Percentiles rank a stretch among this genome's conserved stretches.
These are phyloP conservation scores for Drosophila antonietae DNA, from an alignment of 2,888 invertebrate species.

Conservation along the genomic window DNA sequence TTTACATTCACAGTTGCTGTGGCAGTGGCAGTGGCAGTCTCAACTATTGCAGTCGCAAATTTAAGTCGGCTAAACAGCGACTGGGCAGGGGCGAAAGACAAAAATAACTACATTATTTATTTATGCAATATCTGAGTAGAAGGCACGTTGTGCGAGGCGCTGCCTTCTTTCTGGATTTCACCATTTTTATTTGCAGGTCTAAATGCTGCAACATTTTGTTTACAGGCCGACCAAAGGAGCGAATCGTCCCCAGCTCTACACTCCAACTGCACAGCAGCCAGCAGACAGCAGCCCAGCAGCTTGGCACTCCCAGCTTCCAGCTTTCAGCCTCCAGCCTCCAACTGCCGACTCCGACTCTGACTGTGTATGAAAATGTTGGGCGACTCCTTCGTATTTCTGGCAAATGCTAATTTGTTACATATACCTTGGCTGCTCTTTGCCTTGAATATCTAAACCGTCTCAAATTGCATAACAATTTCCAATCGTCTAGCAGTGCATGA, in stretches of 20 bases:
- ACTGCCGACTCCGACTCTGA: not conserved
- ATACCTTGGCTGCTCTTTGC: conserved; percentile 18
- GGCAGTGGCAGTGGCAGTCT: conserved; percentile 24
- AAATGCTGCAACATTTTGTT: conserved; percentile 66
- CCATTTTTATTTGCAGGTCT: conserved; percentile 56
- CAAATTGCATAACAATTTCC: conserved; percentile 26
- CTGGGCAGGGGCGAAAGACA: conserved; percentile 60
- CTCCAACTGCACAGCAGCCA: not conserved
- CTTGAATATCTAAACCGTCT: conserved; percentile 18
- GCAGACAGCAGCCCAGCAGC: conserved; percentile 3
- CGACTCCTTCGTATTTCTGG: conserved; percentile 19
- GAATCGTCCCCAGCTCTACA: conserved; percentile 19
- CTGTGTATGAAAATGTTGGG: conserved; percentile 15
- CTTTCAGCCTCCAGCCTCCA: not conserved
- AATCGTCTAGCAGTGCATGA: conserved; percentile 23
- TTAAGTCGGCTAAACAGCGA: conserved; percentile 31
- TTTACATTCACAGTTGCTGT: conserved; percentile 30
- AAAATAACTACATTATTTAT: conserved; percentile 74
- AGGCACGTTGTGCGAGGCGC: conserved; percentile 7
- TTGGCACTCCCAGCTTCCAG: conserved; percentile 3
- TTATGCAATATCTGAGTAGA: conserved; percentile 72
- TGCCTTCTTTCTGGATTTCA: conserved; percentile 20
- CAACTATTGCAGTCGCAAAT: conserved; percentile 66
- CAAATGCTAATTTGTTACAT: conserved; percentile 57
- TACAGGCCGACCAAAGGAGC: conserved; percentile 59